These are phyloP conservation scores for Hylia prasina DNA, from an alignment of 2,113 vertebrate genomes.

Conservation along the genomic window DNA sequence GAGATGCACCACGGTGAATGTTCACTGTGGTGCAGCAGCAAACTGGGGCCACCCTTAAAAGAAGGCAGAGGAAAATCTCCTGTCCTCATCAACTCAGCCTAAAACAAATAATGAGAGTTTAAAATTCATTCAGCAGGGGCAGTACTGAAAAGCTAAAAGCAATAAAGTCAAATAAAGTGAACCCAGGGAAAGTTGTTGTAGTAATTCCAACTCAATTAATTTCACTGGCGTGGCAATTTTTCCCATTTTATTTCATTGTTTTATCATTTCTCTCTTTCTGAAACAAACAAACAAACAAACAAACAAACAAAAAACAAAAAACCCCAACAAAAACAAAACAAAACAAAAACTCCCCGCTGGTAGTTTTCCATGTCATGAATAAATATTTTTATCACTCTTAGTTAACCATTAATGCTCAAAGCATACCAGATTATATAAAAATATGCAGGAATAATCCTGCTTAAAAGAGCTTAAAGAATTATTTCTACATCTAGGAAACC, in stretches of 20 bases:
- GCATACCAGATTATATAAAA: not conserved
- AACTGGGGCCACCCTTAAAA: not conserved
- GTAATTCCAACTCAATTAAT: not conserved
- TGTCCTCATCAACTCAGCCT: not conserved
- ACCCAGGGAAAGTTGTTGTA: not conserved
- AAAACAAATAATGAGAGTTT: not conserved
- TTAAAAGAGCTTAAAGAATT: constrained; percentile 6
- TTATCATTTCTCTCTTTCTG: not conserved
- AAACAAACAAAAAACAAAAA: not conserved
- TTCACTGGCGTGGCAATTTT: not conserved
- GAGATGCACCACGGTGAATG: not conserved
- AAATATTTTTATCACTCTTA: not conserved
- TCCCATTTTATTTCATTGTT: not conserved
- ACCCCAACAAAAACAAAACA: too few relatives aligned
- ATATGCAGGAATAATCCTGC: not conserved
- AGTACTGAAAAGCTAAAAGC: not conserved
- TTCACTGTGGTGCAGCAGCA: not conserved
- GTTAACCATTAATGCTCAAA: not conserved
- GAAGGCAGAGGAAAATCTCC: not conserved
- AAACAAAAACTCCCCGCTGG: not conserved
- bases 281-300: too few relatives aligned
- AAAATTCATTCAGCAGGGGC: not conserved
- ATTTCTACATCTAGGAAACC: not conserved
- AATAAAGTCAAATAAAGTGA: not conserved
- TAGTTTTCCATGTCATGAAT: not conserved